Percentiles rank a stretch among this genome's conserved stretches.
Evolutionary conservation across 1,140 invertebrate species (phyloP).

Genomic region (Temnothorax longispinosus): DNA sequence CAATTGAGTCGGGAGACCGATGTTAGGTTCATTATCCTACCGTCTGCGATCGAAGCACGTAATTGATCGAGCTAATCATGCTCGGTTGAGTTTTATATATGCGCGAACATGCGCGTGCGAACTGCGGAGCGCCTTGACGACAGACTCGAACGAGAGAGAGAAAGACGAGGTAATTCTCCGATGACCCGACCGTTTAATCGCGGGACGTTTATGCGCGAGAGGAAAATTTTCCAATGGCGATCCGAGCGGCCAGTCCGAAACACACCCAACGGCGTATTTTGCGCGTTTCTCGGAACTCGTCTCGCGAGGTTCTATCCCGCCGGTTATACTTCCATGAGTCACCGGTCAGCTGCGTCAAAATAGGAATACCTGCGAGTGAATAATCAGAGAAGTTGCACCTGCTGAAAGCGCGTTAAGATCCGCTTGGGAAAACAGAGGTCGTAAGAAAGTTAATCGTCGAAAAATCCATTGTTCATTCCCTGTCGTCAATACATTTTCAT

Average conservation of each 20-base stretch:
- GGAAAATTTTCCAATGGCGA: constrained; percentile 66
- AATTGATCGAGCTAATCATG: constrained; percentile 38
- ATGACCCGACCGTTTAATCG: constrained; percentile 70
- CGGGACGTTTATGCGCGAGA: constrained; percentile 50
- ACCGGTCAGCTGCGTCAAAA: not conserved
- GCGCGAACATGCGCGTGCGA: too few species aligned
- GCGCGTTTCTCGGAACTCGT: not conserved
- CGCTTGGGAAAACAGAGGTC: not conserved
- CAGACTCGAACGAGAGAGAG: constrained; percentile 30
- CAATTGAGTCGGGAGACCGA: not conserved
- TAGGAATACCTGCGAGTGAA: constrained; percentile 17
- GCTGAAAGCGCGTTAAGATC: not conserved
- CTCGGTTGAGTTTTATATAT: constrained; percentile 14
- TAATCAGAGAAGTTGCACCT: not conserved
- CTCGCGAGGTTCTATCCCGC: not conserved
- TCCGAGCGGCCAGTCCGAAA: not conserved
- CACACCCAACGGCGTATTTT: not conserved
- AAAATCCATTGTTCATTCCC: not conserved
- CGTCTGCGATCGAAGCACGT: constrained; percentile 37
- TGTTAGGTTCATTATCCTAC: constrained; percentile 31
- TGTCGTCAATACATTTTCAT: not conserved
- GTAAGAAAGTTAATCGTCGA: not conserved
- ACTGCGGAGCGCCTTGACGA: constrained; percentile 32
- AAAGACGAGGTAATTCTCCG: constrained; percentile 66
- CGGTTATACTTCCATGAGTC: not conserved